phyloP scores from a whole-genome alignment of 2,797 vertebrate genomes.

The Muraenolepis orangiensis region DNA sequence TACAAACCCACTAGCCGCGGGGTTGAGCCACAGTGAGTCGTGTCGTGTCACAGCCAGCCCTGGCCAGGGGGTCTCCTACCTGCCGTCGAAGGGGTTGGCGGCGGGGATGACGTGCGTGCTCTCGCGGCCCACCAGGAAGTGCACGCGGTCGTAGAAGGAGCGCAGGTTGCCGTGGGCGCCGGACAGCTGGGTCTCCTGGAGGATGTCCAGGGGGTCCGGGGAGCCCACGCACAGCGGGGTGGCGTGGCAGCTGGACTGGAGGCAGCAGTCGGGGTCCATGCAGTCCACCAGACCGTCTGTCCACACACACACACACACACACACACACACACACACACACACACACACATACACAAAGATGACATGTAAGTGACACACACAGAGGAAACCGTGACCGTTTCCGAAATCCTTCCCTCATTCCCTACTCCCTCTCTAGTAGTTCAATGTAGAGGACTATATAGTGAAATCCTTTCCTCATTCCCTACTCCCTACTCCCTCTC shows the following conservation, averaged over 20 bases:
- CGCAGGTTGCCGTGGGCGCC: slow-evolving; percentile 82
- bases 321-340: slow-evolving; percentile 28
- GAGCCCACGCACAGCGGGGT: slow-evolving; percentile 90
- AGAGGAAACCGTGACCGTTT: too few species aligned
- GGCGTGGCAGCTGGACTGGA: slow-evolving; percentile 87
- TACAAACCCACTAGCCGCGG: background rate
- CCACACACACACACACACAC: slow-evolving; percentile 27
- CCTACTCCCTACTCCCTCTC: too few species aligned
- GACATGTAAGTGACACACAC: too few species aligned
- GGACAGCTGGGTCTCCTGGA: slow-evolving; percentile 89
- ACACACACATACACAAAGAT: slow-evolving; percentile 16
- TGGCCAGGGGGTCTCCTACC: slow-evolving; percentile 73
- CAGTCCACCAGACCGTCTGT: slow-evolving; percentile 95
- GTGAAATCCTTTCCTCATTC: too few species aligned
- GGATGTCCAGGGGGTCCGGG: slow-evolving; percentile 93
- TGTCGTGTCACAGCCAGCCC: too few species aligned
- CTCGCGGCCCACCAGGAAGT: slow-evolving; percentile 91
- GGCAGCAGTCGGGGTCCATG: slow-evolving; percentile 98
- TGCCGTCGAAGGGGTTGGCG: slow-evolving; percentile 89
- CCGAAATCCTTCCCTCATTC: too few species aligned
- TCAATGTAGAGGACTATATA: too few species aligned
- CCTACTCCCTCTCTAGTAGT: too few species aligned
- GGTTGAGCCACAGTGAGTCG: background rate
- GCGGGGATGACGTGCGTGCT: slow-evolving; percentile 90
- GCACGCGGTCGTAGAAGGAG: slow-evolving; percentile 92